phyloP scores from a whole-genome alignment of 2,797 vertebrate species.

The Morelia viridis region DNA sequence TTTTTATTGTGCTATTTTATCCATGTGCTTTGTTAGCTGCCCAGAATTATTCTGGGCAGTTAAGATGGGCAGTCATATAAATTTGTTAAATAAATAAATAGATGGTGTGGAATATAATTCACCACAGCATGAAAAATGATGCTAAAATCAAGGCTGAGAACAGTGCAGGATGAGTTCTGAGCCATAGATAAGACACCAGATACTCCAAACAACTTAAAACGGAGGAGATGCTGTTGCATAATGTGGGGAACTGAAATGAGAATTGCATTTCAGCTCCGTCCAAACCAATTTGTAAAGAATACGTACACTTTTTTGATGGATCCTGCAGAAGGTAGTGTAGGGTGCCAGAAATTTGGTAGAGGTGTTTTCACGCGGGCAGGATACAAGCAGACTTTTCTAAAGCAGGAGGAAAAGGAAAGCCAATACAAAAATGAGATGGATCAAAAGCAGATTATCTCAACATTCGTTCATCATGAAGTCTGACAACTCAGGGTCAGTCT shows the following conservation, averaged over 20 bases:
- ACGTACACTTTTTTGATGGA: constrained; percentile 78
- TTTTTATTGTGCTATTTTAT: too few species aligned
- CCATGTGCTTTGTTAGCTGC: too few species aligned
- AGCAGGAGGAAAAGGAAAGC: not conserved
- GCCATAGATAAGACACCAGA: too few species aligned
- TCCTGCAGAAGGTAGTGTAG: constrained; percentile 69
- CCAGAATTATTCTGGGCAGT: too few species aligned
- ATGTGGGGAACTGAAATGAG: too few species aligned
- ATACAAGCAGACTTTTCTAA: constrained; percentile 77
- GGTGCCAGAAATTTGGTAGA: constrained; percentile 75
- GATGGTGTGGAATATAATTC: too few species aligned
- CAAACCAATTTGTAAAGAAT: not conserved
- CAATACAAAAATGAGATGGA: not conserved
- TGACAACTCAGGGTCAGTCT: not conserved
- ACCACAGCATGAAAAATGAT: too few species aligned
- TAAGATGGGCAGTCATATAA: too few species aligned
- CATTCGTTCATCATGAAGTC: not conserved
- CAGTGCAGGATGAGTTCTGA: too few species aligned
- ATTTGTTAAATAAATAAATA: too few species aligned
- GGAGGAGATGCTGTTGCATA: not conserved
- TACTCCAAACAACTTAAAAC: too few species aligned
- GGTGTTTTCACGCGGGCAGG: constrained; percentile 72
- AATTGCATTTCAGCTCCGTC: not conserved
- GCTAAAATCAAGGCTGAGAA: too few species aligned
- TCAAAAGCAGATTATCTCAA: not conserved